phyloP scores from a whole-genome alignment of 2,113 vertebrate genomes.

The Accipiter cooperii region DNA sequence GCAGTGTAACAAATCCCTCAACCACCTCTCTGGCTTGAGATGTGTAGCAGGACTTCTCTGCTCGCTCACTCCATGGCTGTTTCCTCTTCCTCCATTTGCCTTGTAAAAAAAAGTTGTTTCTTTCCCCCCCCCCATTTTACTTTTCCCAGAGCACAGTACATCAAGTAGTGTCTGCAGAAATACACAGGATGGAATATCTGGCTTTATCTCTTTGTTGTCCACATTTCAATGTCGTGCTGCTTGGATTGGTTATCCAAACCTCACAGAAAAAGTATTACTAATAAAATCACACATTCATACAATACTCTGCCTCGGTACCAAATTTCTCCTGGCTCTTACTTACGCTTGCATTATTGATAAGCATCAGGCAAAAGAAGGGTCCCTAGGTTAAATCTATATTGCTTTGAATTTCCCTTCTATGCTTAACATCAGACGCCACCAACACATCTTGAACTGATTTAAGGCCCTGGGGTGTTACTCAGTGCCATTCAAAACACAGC shows the following conservation, averaged over 20 bases:
- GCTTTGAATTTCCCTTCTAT: slow-evolving; percentile 64
- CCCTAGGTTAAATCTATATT: slow-evolving; percentile 52
- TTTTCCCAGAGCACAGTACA: background rate
- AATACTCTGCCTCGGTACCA: background rate
- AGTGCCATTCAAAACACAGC: slow-evolving; percentile 65
- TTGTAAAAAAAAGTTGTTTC: background rate
- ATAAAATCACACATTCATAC: slow-evolving; percentile 4
- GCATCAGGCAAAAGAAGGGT: slow-evolving; percentile 52
- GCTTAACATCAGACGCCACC: slow-evolving; percentile 64
- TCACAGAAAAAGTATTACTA: background rate
- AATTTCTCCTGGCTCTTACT: slow-evolving; percentile 8
- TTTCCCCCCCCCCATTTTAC: background rate
- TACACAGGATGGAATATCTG: background rate
- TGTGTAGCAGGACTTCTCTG: background rate
- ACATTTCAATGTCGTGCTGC: background rate
- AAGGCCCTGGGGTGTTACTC: slow-evolving; percentile 61
- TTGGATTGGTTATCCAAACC: background rate
- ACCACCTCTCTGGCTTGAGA: background rate
- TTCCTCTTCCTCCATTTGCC: background rate
- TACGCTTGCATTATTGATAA: slow-evolving; percentile 26
- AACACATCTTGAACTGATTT: slow-evolving; percentile 73
- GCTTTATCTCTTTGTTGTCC: background rate
- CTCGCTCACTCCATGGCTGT: background rate
- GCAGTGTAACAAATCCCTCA: background rate
- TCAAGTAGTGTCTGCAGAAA: background rate